A percentile compares a stretch with the other conserved stretches of the same genome.
These are phyloP conservation scores for Thalpophila matura DNA, from an alignment of 2,888 invertebrate genomes.

Conservation along the genomic window DNA sequence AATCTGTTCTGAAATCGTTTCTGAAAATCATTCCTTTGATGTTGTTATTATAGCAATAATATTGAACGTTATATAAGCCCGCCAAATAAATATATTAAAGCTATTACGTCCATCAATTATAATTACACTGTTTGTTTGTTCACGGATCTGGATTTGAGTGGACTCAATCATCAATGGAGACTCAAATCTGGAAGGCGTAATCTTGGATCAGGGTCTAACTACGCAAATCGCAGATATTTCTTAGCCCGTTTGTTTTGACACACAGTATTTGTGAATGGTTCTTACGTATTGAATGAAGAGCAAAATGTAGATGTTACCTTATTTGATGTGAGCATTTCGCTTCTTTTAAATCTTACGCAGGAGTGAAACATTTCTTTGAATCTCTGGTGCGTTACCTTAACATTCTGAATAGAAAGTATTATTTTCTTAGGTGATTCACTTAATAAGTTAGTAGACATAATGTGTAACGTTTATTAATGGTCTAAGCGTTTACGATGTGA, in stretches of 20 bases:
- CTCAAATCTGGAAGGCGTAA: slow-evolving; percentile 56
- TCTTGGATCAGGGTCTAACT: slow-evolving; percentile 24
- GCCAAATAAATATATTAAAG: slow-evolving; percentile 74
- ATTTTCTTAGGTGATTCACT: neutral
- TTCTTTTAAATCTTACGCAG: neutral
- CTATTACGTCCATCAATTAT: slow-evolving; percentile 71
- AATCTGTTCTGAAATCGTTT: slow-evolving; percentile 50
- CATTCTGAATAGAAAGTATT: slow-evolving; percentile 15
- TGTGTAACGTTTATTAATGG: too few species aligned
- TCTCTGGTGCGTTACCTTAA: neutral
- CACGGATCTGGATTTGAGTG: slow-evolving; percentile 56
- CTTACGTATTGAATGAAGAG: neutral
- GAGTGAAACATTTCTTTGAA: neutral
- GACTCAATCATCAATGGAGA: slow-evolving; percentile 60
- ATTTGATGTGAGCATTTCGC: neutral
- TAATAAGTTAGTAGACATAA: too few species aligned
- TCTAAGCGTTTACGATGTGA: neutral
- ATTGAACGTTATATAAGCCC: slow-evolving; percentile 76
- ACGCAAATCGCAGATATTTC: slow-evolving; percentile 33
- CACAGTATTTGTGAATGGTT: slow-evolving; percentile 12
- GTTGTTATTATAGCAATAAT: slow-evolving; percentile 76
- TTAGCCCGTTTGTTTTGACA: slow-evolving; percentile 28
- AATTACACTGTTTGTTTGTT: slow-evolving; percentile 81
- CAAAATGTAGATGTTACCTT: neutral
- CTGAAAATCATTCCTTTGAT: slow-evolving; percentile 76